Percentiles rank a stretch among this genome's conserved stretches.
Conservation (phyloP, 2,797 vertebrate genomes). For the Myotis vivesi region DNA sequence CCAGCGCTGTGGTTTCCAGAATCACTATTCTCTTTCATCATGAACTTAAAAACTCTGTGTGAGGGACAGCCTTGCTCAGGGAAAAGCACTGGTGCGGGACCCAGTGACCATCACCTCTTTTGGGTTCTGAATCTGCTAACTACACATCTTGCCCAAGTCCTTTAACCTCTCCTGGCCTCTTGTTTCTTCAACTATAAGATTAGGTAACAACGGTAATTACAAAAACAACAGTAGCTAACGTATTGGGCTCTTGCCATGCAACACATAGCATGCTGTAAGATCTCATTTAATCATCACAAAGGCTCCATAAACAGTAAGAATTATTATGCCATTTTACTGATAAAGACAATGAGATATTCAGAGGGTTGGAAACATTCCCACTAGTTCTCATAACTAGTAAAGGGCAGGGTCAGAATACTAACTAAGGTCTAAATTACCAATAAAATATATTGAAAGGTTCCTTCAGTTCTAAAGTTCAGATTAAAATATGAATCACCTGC, state of each 20-base stretch:
- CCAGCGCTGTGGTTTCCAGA: neutral
- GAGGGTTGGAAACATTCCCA: neutral
- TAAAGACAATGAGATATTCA: neutral
- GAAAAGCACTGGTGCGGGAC: neutral
- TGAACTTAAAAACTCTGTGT: neutral
- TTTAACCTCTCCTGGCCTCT: neutral
- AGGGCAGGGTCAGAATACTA: neutral
- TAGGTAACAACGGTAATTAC: slow-evolving; percentile 30
- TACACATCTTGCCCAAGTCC: neutral
- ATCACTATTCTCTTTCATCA: neutral
- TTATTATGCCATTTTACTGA: neutral
- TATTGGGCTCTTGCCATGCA: neutral
- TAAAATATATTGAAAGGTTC: neutral
- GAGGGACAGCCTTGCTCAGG: neutral
- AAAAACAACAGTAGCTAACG: slow-evolving; percentile 41
- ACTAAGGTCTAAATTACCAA: neutral
- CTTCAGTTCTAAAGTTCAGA: slow-evolving; percentile 12
- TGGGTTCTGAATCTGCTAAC: neutral
- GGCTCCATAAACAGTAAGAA: neutral
- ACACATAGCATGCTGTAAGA: neutral
- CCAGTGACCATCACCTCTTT: neutral
- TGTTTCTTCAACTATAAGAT: slow-evolving; percentile 11
- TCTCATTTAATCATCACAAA: neutral
- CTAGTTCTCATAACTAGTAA: neutral
- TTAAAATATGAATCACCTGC: neutral